Evolutionary conservation across 1,140 invertebrate genomes (phyloP), one percentile per base, ranked within the genome.

Genomic region (Drosophila mayri): DNA sequence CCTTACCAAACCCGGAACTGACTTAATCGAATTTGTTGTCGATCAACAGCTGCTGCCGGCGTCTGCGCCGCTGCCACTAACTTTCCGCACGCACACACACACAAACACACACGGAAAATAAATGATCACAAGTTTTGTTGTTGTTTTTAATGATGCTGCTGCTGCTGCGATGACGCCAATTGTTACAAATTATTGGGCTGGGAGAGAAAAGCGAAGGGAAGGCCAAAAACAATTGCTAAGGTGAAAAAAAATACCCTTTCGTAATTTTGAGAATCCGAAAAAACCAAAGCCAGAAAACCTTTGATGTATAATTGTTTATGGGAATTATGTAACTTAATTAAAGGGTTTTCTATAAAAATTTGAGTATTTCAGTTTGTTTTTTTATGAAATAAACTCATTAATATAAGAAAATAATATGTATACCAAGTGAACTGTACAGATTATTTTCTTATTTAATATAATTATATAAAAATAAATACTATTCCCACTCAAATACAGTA

Each of bases 1-100:
- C 84, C 66, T 38, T 40, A 85, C 81, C 60, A 55, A 70, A 87
- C 84, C 84, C 84, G 84, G 84, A 87, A 87, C 84, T 87, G 68
- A 88, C 76, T 88, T 87, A 87, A 87, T 87, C 84, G 84, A 87
- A 87, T 88, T 88, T 83, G 84, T 88, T 87, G 84, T 63, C 80
- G 84, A 85, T 85, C 81, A 86, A 59, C 81, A 79, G 44, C 82
- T 78, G 59, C 78, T 65, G 67, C 46, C 52, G 43, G 55, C 44
- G 75, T 22, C 20, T 41, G 20, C 66, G 73, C 46, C 32, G 62
- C 74, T 43, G 82, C 46, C 68, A 54, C 60, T 72, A 67, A 74
- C 74, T 66, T 52, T 70, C 72, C 79, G 62, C 78, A 76, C 74
- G 66, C 58, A 77, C 30, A 68, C 57, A 79, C 47, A 70, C 38